A percentile compares a stretch with the other conserved stretches of the same genome.
These are phyloP conservation scores for Calvadosia cruxmelitensis DNA, from an alignment of 30 jellyfish, hydroid and myxozoan genomes.

Conservation along the genomic window DNA sequence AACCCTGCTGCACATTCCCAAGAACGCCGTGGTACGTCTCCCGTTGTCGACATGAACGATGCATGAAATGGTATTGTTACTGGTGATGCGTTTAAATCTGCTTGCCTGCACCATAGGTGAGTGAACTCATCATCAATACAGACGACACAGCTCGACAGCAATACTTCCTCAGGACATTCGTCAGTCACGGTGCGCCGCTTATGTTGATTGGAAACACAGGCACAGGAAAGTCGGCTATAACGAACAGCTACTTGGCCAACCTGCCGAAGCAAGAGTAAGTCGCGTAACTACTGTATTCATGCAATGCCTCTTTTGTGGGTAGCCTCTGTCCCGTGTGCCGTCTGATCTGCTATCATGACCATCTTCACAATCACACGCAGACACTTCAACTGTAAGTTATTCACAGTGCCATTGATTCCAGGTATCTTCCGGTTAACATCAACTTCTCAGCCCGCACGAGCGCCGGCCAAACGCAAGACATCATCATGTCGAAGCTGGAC, in stretches of 20 bases:
- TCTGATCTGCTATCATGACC: neutral
- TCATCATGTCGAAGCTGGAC: conserved; percentile 88
- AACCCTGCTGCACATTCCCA: conserved; percentile 44
- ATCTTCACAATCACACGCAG: neutral
- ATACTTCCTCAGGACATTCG: conserved; percentile 56
- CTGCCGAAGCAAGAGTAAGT: conserved; percentile 82
- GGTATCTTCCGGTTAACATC: conserved; percentile 87
- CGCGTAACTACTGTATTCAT: too few relatives aligned
- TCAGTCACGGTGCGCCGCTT: conserved; percentile 72
- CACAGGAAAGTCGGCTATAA: conserved; percentile 95
- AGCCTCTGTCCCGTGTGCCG: neutral
- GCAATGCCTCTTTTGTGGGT: too few relatives aligned
- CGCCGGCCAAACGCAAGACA: conserved; percentile 98
- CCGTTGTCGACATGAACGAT: too few relatives aligned
- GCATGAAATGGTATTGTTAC: too few relatives aligned
- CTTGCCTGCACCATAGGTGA: too few relatives aligned
- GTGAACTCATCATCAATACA: conserved; percentile 80
- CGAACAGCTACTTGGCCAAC: conserved; percentile 61
- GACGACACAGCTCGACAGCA: conserved; percentile 93
- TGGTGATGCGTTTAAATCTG: too few relatives aligned
- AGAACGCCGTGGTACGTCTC: conserved; percentile 68
- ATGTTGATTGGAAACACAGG: conserved; percentile 96
- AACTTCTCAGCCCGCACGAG: conserved; percentile 97
- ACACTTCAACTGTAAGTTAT: neutral
- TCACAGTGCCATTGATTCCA: neutral